A percentile compares a stretch with the other conserved stretches of the same genome.
phyloP scores from a whole-genome alignment of 2,888 invertebrate genomes.

The Ochropleura leucogaster region DNA sequence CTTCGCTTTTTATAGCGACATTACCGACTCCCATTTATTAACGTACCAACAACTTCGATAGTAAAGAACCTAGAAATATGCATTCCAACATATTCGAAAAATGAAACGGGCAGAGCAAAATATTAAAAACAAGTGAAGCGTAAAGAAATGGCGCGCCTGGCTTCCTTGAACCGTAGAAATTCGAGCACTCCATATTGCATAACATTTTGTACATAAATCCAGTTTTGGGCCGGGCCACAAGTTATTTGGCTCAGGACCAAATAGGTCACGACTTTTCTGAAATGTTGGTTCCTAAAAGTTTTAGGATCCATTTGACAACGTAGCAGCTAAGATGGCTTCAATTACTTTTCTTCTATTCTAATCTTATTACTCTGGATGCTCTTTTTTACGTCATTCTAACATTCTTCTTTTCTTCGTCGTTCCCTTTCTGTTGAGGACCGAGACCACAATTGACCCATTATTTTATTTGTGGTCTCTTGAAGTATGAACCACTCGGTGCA shows the following conservation, averaged over 20 bases:
- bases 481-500: no score
- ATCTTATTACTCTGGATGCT: no score
- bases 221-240: slow-evolving; percentile 32
- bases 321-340: no score
- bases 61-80: background rate
- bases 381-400: no score
- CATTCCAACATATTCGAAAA: background rate
- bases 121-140: slow-evolving; percentile 21
- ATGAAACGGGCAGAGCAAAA: background rate
- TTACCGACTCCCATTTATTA: background rate
- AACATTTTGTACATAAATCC: slow-evolving; percentile 48
- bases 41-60: no score
- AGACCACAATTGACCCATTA: no score
- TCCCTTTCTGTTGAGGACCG: no score
- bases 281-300: slow-evolving; percentile 13
- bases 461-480: no score
- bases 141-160: slow-evolving; percentile 1
- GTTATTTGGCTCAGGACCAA: slow-evolving; percentile 57
- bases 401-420: no score
- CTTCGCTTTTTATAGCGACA: background rate
- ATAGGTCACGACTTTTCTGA: slow-evolving; percentile 33
- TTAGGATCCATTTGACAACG: background rate
- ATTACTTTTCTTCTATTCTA: no score
- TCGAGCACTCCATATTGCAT: slow-evolving; percentile 43
- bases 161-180: slow-evolving; percentile 24